Evolutionary conservation across 2,888 invertebrate genomes (phyloP), one percentile per base, ranked within the genome.

Genomic region (Dimorphilus gyrociliatus): DNA sequence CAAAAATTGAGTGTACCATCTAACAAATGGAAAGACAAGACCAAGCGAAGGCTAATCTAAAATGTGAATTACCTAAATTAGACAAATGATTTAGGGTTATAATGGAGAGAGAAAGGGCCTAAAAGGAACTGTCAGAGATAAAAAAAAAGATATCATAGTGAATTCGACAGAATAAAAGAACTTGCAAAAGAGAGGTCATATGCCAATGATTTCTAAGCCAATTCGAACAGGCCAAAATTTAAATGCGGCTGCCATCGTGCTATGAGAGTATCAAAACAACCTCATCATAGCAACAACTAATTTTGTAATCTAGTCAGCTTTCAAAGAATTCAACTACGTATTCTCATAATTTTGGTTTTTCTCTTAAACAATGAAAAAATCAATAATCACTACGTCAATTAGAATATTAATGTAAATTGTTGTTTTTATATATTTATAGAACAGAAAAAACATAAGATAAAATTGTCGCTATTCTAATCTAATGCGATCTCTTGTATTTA

Each of bases 111-210:
- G 92, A 19, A 97, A 97, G 60, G 88, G 90, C 30, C 70, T 97
- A 37, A 97, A 97, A 64, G 80, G 81, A 16, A 92, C 92, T 10
- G 72, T 88, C 46, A 84, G 90, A 76, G 88, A 45, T 97, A 97
- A 66, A 77, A 97, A 49, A 94, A 94, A 70, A 63, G 69, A 60
- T 94, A 94, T 65, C 94, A 94, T 63, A 86, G 81, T 62, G 94
- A 97, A 65, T 92, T 97, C 35, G 97, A 97, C 67, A 75, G 94
- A 51, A 97, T 99, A 94, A 66, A 88, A 94, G 73, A 94, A 92
- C 67, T 71, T 94, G 55, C 81, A 86, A 33, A 72, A 94, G 48
- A 74, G 92, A 46, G 90, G 92, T 46, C 84, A 86, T 42, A 72
- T 72, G 45, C 88, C 94, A 51, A 90, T 92, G 70, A 97, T 97